Conservation (phyloP, 2,888 invertebrate species). For the Therioaphis trifolii region DNA sequence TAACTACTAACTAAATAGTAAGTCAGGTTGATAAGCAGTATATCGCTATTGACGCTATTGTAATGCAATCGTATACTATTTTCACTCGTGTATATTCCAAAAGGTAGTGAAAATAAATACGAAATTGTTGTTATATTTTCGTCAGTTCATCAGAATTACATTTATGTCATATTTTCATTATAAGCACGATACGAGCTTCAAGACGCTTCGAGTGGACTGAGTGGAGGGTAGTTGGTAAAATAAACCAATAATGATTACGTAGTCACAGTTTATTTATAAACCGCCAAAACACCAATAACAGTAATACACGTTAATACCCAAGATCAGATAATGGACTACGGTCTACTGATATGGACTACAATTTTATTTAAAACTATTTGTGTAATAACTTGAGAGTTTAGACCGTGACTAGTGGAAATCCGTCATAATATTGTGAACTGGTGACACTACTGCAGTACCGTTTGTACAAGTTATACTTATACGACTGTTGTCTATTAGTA, state of each 20-base stretch:
- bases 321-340: constrained; percentile 19
- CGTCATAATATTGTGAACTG: constrained; percentile 4
- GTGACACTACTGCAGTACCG: constrained; percentile 12
- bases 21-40: constrained; percentile 8
- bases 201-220: constrained; percentile 14
- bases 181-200: constrained; percentile 17
- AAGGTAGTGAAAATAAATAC: not conserved
- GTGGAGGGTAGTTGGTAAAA: constrained; percentile 3
- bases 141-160: constrained; percentile 8
- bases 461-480: constrained; percentile 15
- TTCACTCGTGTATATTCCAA: not conserved
- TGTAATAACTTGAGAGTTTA: constrained; percentile 23
- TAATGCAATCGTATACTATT: constrained; percentile 8
- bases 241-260: constrained; percentile 17
- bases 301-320: constrained; percentile 12
- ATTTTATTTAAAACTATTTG: constrained; percentile 6
- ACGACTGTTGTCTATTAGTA: constrained; percentile 1
- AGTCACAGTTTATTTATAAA: constrained; percentile 16
- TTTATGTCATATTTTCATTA: constrained; percentile 19
- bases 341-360: constrained; percentile 10
- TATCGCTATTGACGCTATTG: constrained; percentile 11
- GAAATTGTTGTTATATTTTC: constrained; percentile 13
- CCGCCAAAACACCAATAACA: constrained; percentile 20
- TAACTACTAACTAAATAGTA: constrained; percentile 12
- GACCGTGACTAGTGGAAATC: constrained; percentile 11